Percentiles rank a stretch among this genome's conserved stretches.
phyloP scores from a whole-genome alignment of 1,140 invertebrate genomes.

The Hylyphantes graminicola region DNA sequence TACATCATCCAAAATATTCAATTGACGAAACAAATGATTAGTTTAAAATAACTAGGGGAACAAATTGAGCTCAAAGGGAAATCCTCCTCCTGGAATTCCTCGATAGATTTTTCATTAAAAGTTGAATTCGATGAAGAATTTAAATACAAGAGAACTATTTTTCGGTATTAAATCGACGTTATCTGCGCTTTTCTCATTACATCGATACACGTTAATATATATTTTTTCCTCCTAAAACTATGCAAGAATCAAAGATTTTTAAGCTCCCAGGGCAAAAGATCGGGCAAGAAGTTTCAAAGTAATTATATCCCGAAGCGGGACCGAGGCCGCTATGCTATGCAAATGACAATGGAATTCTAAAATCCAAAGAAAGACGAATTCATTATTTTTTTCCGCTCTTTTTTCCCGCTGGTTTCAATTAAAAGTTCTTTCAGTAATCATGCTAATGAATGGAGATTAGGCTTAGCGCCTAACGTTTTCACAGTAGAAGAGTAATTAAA shows the following conservation, averaged over 20 bases:
- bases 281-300: slow-evolving; percentile 39
- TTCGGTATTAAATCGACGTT: too few relatives aligned
- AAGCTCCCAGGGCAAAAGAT: slow-evolving; percentile 35
- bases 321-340: slow-evolving; percentile 7
- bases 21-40: too few relatives aligned
- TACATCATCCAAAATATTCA: too few relatives aligned
- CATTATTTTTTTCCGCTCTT: slow-evolving; percentile 22
- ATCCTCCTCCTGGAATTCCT: too few relatives aligned
- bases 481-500: slow-evolving; percentile 32
- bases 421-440: slow-evolving; percentile 45
- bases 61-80: too few relatives aligned
- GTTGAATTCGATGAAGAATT: too few relatives aligned
- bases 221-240: slow-evolving; percentile 7
- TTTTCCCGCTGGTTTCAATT: slow-evolving; percentile 46
- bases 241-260: slow-evolving; percentile 44
- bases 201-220: slow-evolving; percentile 2
- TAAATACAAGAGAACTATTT: too few relatives aligned
- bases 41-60: too few relatives aligned
- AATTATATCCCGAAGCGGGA: slow-evolving; percentile 33
- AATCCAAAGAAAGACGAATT: slow-evolving; percentile 30
- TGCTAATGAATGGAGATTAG: slow-evolving; percentile 50
- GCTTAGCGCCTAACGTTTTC: slow-evolving; percentile 22
- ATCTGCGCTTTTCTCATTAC: too few relatives aligned
- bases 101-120: too few relatives aligned
- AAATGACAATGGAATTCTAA: slow-evolving; percentile 48